A percentile compares a stretch with the other conserved stretches of the same genome.
phyloP scores from a whole-genome alignment of 2,797 vertebrate species.

The Gallinago nigripennis region DNA sequence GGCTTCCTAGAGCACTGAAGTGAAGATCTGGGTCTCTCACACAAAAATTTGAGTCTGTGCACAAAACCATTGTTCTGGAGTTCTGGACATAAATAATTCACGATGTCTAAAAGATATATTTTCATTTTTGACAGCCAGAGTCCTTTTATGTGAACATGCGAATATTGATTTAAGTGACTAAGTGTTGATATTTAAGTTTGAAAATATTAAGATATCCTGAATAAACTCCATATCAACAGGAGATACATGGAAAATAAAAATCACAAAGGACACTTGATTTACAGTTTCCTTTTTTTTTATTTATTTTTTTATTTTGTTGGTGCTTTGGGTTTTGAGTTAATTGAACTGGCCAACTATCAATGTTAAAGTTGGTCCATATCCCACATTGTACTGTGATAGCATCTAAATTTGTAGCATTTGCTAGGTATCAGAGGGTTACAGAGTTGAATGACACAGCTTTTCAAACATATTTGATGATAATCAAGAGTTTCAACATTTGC shows the following conservation, averaged over 20 bases:
- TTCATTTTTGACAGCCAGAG: not conserved
- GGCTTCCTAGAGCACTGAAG: not conserved
- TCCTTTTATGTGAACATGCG: not conserved
- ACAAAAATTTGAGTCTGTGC: not conserved
- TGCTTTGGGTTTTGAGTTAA: not conserved
- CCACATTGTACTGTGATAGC: not conserved
- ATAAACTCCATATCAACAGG: not conserved
- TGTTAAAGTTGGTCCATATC: not conserved
- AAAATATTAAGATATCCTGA: not conserved
- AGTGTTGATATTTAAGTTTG: not conserved
- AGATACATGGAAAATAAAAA: not conserved
- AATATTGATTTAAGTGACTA: not conserved
- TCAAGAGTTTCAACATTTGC: not conserved
- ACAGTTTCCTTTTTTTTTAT: not conserved
- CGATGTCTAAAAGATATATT: not conserved
- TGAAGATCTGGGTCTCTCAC: not conserved
- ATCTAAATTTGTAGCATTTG: not conserved
- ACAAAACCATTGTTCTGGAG: accelerated
- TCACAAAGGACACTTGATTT: not conserved
- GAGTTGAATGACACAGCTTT: not conserved
- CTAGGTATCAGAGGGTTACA: not conserved
- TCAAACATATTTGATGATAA: not conserved
- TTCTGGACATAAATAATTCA: not conserved
- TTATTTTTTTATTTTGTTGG: not conserved
- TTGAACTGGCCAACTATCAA: not conserved